phyloP scores from a whole-genome alignment of 2,888 invertebrate genomes.

The Norana najaformis region DNA sequence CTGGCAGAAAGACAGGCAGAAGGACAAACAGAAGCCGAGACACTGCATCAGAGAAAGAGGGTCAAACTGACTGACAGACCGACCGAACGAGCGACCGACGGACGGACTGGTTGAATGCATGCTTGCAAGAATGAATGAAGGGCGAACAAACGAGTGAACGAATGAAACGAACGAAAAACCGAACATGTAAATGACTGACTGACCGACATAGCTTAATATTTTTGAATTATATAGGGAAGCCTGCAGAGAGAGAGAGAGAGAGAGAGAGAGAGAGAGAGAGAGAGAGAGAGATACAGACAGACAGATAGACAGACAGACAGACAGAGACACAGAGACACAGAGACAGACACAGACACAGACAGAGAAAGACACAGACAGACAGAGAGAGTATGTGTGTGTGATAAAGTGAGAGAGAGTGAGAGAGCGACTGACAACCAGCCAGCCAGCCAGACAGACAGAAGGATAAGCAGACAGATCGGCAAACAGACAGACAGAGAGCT shows the following conservation, averaged over 20 bases:
- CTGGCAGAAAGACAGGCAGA: background rate
- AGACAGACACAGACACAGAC: background rate
- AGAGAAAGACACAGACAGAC: background rate
- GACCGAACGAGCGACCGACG: background rate
- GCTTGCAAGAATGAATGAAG: background rate
- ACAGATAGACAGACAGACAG: background rate
- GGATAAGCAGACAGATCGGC: background rate
- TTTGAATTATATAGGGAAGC: background rate
- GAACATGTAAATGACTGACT: background rate
- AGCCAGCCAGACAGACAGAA: background rate
- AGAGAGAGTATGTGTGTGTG: background rate
- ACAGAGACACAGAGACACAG: background rate
- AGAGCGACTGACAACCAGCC: background rate
- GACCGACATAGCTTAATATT: background rate
- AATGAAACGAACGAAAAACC: background rate
- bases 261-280: background rate
- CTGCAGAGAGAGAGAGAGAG: background rate
- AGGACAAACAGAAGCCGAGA: background rate
- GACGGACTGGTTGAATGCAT: background rate
- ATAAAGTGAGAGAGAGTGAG: background rate
- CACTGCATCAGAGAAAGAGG: background rate
- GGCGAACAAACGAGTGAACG: background rate
- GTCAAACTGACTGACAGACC: background rate
- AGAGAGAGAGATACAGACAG: background rate
- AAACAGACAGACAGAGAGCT: background rate